Base-by-base conservation (phyloP, 2,113 vertebrate species). In the Protobothrops flavoviridis region DNA sequence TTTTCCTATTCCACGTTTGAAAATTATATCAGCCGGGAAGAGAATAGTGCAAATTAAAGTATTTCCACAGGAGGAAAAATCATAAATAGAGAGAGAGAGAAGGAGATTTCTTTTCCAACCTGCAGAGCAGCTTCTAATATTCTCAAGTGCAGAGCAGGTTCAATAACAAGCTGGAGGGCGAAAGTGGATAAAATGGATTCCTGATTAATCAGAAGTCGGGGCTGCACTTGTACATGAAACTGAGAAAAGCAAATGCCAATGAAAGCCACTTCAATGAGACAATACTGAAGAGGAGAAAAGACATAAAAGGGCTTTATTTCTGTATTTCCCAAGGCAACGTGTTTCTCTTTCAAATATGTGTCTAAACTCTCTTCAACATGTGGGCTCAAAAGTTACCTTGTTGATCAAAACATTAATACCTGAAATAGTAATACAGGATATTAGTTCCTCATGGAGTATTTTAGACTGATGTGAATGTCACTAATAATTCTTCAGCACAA, bases 171-270 rank as follows among this genome's bases (percentile, higher is more conserved):
- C 69, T 87, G 56, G 55, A 92, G 64, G 17, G 57, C 20, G 23
- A 89, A 29, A 85, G 43, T 89, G 69, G 90, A 90, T 92, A 53
- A 94, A 86, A 90, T 94, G 88, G 85, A 0, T 0, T 91, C 85
- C 93, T 74, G 94, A 95, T 88, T 48, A 96, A 89, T 93, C 53
- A 89, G 56, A 89, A 0, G 0, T 91, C 29, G 90, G 48, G 4
- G 33, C 48, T 95, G 56, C 88, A 85, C 59, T 91, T 94, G 21
- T 92, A 93, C 50, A 85, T 0, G 2, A 59, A 93, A 33, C 43
- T 45, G n/a, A n/a, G 24, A 64, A 29, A 43, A 90, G 56, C 52
- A 59, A 1, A 0, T 29, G 29, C 13, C 26, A 45, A 20, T 4
- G 9, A 90, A 69, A 87, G 69, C 21, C 87, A 50, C 0, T 0